These are phyloP conservation scores for Echinops telfairi DNA, from an alignment of 2,113 vertebrate species.

Conservation along the genomic window DNA sequence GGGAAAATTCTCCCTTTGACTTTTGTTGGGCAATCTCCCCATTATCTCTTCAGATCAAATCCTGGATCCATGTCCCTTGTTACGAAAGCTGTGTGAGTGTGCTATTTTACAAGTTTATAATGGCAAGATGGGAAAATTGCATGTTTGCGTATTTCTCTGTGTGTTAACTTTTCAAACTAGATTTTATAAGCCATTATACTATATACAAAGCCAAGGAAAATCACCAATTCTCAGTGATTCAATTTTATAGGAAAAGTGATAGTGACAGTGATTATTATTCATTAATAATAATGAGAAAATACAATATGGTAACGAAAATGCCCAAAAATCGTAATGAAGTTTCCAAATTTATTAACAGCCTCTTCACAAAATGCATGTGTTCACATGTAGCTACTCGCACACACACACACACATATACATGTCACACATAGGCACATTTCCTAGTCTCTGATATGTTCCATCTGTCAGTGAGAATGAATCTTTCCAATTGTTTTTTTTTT, in stretches of 20 bases:
- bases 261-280: background rate
- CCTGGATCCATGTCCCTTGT: background rate
- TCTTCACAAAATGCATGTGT: background rate
- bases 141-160: background rate
- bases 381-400: background rate
- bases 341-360: conserved; percentile 29
- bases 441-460: conserved; percentile 76
- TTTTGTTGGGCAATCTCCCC: conserved; percentile 21
- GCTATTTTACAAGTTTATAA: conserved; percentile 13
- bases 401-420: background rate
- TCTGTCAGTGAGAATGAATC: conserved; percentile 76
- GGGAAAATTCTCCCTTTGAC: background rate
- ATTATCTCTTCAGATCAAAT: background rate
- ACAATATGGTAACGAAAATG: background rate
- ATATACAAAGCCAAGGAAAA: background rate
- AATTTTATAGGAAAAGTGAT: background rate
- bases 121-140: background rate
- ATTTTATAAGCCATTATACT: background rate
- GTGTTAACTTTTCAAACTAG: conserved; percentile 8
- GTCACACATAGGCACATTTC: conserved; percentile 8
- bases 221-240: background rate
- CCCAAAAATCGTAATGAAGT: background rate
- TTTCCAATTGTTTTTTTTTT: conserved; percentile 72
- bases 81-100: conserved; percentile 2
- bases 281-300: conserved; percentile 53